phyloP scores from a whole-genome alignment of 1,140 invertebrate species.

The Lasioglossum albipes region DNA sequence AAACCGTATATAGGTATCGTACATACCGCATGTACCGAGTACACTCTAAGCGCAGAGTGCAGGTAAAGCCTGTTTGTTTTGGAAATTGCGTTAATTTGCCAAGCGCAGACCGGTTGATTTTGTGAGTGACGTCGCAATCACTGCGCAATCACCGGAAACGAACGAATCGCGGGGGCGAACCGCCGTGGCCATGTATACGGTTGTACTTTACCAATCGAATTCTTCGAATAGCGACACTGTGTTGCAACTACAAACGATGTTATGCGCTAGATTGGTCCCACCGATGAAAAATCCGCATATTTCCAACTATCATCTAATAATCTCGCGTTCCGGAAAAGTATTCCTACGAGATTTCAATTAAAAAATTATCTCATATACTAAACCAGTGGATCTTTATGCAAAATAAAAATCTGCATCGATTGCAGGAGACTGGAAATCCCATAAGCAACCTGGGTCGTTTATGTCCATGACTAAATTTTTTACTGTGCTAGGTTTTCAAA shows the following conservation, averaged over 20 bases:
- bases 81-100: slow-evolving; percentile 77
- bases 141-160: slow-evolving; percentile 72
- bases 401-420: no score
- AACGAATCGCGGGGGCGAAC: slow-evolving; percentile 61
- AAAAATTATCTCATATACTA: no score
- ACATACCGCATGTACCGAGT: slow-evolving; percentile 39
- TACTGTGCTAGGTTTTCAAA: no score
- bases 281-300: neutral
- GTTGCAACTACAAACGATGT: neutral
- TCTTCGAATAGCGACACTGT: slow-evolving; percentile 26
- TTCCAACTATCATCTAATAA: neutral
- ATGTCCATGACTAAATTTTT: no score
- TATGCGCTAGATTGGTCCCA: neutral
- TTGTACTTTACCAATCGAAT: slow-evolving; percentile 51
- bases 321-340: no score
- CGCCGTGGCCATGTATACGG: slow-evolving; percentile 42
- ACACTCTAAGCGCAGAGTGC: slow-evolving; percentile 47
- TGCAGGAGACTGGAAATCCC: no score
- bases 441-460: no score
- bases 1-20: slow-evolving; percentile 60
- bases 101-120: slow-evolving; percentile 72
- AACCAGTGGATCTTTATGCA: no score
- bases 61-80: slow-evolving; percentile 73
- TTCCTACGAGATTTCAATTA: no score
- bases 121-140: slow-evolving; percentile 76